Conservation (phyloP, 2,797 vertebrate genomes). For the Tachyglossus aculeatus region DNA sequence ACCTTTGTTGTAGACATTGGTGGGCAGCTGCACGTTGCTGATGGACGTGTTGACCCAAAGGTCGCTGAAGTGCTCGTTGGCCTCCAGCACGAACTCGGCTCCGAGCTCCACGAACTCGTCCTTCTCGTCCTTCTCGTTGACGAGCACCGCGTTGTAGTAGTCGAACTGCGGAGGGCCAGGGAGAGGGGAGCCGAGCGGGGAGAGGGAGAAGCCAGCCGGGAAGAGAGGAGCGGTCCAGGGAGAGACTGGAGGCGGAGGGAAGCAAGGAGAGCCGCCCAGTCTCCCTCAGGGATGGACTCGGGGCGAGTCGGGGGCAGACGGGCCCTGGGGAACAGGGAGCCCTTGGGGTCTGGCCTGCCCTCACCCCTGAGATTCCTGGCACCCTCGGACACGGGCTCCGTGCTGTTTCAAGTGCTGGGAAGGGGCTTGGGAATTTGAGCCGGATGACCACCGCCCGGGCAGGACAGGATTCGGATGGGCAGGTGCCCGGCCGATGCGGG, state of each 20-base stretch:
- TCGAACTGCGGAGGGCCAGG: conserved; percentile 83
- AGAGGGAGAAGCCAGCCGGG: not conserved
- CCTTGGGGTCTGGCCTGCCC: too few species aligned
- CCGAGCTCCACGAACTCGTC: conserved; percentile 86
- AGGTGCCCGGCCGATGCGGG: not conserved
- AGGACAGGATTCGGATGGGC: not conserved
- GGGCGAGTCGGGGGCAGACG: too few species aligned
- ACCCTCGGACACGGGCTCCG: too few species aligned
- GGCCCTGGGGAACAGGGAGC: too few species aligned
- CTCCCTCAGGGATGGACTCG: too few species aligned
- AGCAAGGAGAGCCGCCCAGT: too few species aligned
- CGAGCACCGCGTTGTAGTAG: conserved; percentile 90
- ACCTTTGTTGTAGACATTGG: conserved; percentile 98
- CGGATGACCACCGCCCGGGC: too few species aligned
- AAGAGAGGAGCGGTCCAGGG: not conserved
- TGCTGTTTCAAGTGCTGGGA: too few species aligned
- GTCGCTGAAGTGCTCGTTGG: conserved; percentile 92
- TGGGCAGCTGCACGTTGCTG: conserved; percentile 94
- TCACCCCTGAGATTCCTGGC: too few species aligned
- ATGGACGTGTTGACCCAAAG: conserved; percentile 86
- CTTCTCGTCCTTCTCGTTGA: conserved; percentile 85
- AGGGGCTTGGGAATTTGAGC: too few species aligned
- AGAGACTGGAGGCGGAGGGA: not conserved
- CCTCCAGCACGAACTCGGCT: conserved; percentile 86
- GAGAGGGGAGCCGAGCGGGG: conserved; percentile 6